Conservation (phyloP, 1,140 invertebrate genomes). For the Brachionus calyciflorus region DNA sequence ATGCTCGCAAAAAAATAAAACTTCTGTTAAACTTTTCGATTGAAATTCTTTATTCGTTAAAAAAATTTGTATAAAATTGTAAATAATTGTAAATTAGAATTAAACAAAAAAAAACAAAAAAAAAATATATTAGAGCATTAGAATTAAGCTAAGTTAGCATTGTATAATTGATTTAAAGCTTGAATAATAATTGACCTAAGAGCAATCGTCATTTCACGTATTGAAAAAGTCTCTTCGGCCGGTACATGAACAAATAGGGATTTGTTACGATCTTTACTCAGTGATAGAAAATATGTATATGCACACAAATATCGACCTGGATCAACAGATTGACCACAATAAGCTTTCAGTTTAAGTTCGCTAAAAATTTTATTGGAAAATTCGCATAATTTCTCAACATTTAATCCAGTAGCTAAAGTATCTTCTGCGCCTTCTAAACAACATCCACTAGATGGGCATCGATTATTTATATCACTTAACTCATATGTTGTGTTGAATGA, state of each 20-base stretch:
- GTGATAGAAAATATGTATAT: slow-evolving; percentile 27
- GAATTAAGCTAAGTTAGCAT: slow-evolving; percentile 39
- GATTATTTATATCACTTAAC: background rate
- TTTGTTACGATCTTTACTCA: background rate
- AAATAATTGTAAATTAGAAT: too few species aligned
- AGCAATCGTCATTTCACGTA: slow-evolving; percentile 31
- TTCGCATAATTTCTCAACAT: slow-evolving; percentile 31
- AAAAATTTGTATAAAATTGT: too few species aligned
- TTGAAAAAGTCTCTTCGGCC: slow-evolving; percentile 15
- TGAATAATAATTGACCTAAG: slow-evolving; percentile 42
- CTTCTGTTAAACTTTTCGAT: too few species aligned
- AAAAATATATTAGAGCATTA: too few species aligned
- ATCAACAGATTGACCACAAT: slow-evolving; percentile 23
- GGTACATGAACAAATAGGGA: slow-evolving; percentile 41
- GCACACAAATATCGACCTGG: slow-evolving; percentile 34
- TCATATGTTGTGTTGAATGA: slow-evolving; percentile 25
- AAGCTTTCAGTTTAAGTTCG: background rate
- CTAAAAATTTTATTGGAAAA: slow-evolving; percentile 16
- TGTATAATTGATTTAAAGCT: slow-evolving; percentile 41
- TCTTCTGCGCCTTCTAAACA: slow-evolving; percentile 2
- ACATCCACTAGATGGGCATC: slow-evolving; percentile 11
- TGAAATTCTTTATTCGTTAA: too few species aligned
- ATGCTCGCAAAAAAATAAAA: too few species aligned
- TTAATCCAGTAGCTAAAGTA: background rate
- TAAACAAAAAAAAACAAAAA: too few species aligned